Percentiles rank a stretch among this genome's conserved stretches.
These are phyloP conservation scores for Agrotis puta DNA, from an alignment of 2,888 invertebrate genomes.

Conservation along the genomic window DNA sequence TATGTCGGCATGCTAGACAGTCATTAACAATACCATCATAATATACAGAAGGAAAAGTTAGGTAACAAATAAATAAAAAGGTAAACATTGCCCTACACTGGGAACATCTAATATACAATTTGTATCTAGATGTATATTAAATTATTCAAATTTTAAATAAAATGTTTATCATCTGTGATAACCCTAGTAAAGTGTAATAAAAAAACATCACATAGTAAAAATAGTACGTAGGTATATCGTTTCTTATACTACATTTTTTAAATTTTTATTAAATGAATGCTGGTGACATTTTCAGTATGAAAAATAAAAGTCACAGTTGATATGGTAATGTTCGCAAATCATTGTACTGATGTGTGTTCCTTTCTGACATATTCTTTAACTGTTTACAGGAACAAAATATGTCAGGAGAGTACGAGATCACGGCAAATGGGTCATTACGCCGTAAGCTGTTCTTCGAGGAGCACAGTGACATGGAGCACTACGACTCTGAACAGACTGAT, in stretches of 20 bases:
- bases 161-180: too few relatives aligned
- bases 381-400: slow-evolving; percentile 81
- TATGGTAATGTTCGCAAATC: neutral
- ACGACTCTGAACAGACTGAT: slow-evolving; percentile 87
- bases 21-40: slow-evolving; percentile 16
- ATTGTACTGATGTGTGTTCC: neutral
- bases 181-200: too few relatives aligned
- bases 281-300: neutral
- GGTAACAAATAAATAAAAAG: too few relatives aligned
- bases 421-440: slow-evolving; percentile 86
- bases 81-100: too few relatives aligned
- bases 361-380: neutral
- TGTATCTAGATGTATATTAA: too few relatives aligned
- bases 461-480: slow-evolving; percentile 85
- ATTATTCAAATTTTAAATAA: too few relatives aligned
- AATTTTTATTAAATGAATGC: too few relatives aligned
- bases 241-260: too few relatives aligned
- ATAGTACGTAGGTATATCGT: too few relatives aligned
- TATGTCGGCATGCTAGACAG: neutral
- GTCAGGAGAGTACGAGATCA: slow-evolving; percentile 85
- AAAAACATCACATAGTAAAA: too few relatives aligned
- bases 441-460: slow-evolving; percentile 86
- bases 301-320: neutral
- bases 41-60: neutral
- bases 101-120: slow-evolving; percentile 13